These are phyloP conservation scores for Manduca sexta DNA, from an alignment of 1,140 invertebrate genomes.

Conservation along the genomic window DNA sequence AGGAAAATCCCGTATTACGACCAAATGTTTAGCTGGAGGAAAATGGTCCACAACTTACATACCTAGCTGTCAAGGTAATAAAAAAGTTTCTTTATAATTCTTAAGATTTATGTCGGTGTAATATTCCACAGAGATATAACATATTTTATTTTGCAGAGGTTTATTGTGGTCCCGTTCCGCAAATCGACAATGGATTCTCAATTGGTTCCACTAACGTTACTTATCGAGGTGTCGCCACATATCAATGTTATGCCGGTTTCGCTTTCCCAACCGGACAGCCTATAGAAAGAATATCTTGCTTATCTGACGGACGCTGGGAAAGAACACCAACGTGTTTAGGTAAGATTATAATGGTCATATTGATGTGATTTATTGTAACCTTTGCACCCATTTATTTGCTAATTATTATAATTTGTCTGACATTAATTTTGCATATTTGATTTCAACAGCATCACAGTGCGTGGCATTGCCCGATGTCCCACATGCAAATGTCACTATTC, in stretches of 20 bases:
- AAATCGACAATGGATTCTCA: conserved; percentile 98
- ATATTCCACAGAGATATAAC: background rate
- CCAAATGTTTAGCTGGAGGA: conserved; percentile 90
- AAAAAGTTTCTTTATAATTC: background rate
- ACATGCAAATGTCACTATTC: conserved; percentile 88
- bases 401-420: conserved; percentile 5
- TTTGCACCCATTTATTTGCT: conserved; percentile 1
- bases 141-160: conserved; percentile 80
- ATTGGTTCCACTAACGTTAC: conserved; percentile 96
- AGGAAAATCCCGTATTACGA: conserved; percentile 87
- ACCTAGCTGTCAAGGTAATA: conserved; percentile 91
- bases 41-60: conserved; percentile 95
- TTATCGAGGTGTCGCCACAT: conserved; percentile 92
- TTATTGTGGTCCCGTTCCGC: conserved; percentile 97
- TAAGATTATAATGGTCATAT: conserved; percentile 45
- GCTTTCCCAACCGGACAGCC: conserved; percentile 91
- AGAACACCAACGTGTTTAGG: conserved; percentile 91
- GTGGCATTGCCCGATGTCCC: conserved; percentile 90
- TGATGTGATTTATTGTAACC: conserved; percentile 1
- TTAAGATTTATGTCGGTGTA: background rate
- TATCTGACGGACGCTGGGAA: conserved; percentile 92
- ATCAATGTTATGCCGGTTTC: conserved; percentile 97
- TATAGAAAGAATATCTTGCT: conserved; percentile 91
- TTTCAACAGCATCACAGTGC: conserved; percentile 93
- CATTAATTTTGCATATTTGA: conserved; percentile 42